Percentiles rank a stretch among this genome's conserved stretches.
Conservation (phyloP, 2,797 vertebrate species). For the Pristis pectinata region DNA sequence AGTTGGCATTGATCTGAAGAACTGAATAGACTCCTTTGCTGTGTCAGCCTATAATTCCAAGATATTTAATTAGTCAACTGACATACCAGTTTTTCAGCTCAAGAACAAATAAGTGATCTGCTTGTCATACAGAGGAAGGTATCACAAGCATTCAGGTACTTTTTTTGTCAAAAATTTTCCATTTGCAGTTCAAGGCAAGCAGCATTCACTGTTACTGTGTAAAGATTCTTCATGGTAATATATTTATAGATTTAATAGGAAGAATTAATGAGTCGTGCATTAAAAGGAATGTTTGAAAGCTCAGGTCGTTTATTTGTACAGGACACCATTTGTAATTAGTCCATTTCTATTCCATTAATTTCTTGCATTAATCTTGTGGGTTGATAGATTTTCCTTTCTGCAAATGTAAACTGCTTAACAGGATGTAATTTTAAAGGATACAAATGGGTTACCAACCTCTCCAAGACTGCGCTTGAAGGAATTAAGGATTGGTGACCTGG, state of each 20-base stretch:
- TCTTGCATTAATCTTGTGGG: constrained; percentile 17
- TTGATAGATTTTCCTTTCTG: constrained; percentile 8
- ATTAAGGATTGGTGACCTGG: neutral
- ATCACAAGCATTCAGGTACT: neutral
- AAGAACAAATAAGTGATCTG: neutral
- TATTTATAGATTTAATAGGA: neutral
- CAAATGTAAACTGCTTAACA: constrained; percentile 5
- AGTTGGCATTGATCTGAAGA: neutral
- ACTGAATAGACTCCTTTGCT: neutral
- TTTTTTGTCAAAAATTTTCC: neutral
- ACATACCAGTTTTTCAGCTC: neutral
- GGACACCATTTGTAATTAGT: constrained; percentile 20
- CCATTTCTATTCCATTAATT: constrained; percentile 26
- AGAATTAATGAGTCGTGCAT: constrained; percentile 31
- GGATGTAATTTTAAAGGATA: neutral
- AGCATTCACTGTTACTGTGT: neutral
- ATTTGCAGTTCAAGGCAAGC: neutral
- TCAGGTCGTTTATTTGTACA: constrained; percentile 10
- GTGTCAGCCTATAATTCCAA: neutral
- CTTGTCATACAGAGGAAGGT: neutral
- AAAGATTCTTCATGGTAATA: neutral
- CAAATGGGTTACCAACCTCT: neutral
- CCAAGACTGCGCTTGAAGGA: no score
- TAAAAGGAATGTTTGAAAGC: constrained; percentile 23
- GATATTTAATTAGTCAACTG: neutral